Conservation (phyloP, 2,797 vertebrate species). For the Astyanax mexicanus region DNA sequence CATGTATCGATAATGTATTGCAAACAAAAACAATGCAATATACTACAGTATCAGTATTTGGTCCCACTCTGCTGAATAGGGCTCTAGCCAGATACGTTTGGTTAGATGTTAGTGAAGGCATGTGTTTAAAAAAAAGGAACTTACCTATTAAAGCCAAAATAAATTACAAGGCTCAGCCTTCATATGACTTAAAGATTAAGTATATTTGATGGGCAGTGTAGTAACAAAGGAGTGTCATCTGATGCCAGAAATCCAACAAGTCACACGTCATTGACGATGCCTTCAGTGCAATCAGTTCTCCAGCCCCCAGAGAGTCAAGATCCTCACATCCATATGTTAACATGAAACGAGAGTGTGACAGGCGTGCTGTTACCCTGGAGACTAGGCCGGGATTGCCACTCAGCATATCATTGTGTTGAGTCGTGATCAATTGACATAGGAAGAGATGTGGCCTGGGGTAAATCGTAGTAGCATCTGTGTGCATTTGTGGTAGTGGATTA, state of each 20-base stretch:
- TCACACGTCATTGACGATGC: neutral
- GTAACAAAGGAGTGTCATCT: neutral
- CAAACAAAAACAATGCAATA: too few relatives aligned
- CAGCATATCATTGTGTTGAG: slow-evolving; percentile 7
- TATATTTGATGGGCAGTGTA: neutral
- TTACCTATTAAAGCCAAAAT: neutral
- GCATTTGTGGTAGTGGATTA: neutral
- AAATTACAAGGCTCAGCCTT: neutral
- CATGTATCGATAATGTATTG: too few relatives aligned
- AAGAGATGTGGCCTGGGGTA: neutral
- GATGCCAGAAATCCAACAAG: neutral
- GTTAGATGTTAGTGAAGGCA: too few relatives aligned
- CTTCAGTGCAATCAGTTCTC: neutral
- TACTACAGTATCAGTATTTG: too few relatives aligned
- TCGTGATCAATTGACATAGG: slow-evolving; percentile 14
- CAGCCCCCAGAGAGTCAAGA: slow-evolving; percentile 6
- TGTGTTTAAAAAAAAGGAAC: too few relatives aligned
- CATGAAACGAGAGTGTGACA: slow-evolving; percentile 3
- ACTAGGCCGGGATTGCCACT: slow-evolving; percentile 14
- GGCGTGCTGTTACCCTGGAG: slow-evolving; percentile 3
- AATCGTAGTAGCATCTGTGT: slow-evolving; percentile 13
- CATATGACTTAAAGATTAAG: neutral
- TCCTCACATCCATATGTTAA: neutral
- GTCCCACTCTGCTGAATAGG: too few relatives aligned
- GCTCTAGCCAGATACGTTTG: too few relatives aligned